Conservation (phyloP, 2,797 vertebrate species). For the Enteromius argenteus region DNA sequence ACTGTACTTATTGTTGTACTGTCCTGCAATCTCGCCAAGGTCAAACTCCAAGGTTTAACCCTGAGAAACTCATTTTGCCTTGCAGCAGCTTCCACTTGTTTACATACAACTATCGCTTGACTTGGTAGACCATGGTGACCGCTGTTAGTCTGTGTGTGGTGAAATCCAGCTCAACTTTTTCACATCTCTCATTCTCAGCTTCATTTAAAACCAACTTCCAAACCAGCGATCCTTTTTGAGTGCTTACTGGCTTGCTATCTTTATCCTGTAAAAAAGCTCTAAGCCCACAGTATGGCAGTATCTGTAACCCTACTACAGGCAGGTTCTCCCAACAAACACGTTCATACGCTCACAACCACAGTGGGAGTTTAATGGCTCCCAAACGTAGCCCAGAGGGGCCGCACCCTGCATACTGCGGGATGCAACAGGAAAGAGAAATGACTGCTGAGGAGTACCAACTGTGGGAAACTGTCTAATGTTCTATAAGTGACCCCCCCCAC, state of each 20-base stretch:
- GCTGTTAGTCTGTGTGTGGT: slow-evolving; percentile 1
- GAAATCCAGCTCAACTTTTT: slow-evolving; percentile 14
- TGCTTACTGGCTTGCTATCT: slow-evolving; percentile 24
- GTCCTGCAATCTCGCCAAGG: neutral
- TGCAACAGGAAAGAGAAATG: slow-evolving; percentile 29
- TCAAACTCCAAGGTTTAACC: slow-evolving; percentile 21
- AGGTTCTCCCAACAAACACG: slow-evolving; percentile 35
- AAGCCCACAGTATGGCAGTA: slow-evolving; percentile 6
- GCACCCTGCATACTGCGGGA: slow-evolving; percentile 40
- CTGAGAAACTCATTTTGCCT: neutral
- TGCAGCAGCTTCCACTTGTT: slow-evolving; percentile 7
- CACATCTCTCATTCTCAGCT: slow-evolving; percentile 16
- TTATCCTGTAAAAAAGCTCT: slow-evolving; percentile 29
- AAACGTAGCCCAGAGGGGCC: slow-evolving; percentile 11
- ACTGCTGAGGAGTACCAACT: slow-evolving; percentile 31
- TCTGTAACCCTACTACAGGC: slow-evolving; percentile 15
- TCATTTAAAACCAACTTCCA: slow-evolving; percentile 25
- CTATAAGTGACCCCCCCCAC: neutral
- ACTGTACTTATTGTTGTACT: neutral
- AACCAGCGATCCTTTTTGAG: slow-evolving; percentile 7
- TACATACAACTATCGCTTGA: neutral
- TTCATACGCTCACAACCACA: slow-evolving; percentile 23
- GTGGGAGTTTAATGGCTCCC: slow-evolving; percentile 30
- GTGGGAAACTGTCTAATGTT: slow-evolving; percentile 18
- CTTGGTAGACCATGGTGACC: neutral